Percentiles rank a stretch among this genome's conserved stretches.
Evolutionary conservation across 2,113 vertebrate species (phyloP).

Genomic region (Rhegmatorhina hoffmannsi): DNA sequence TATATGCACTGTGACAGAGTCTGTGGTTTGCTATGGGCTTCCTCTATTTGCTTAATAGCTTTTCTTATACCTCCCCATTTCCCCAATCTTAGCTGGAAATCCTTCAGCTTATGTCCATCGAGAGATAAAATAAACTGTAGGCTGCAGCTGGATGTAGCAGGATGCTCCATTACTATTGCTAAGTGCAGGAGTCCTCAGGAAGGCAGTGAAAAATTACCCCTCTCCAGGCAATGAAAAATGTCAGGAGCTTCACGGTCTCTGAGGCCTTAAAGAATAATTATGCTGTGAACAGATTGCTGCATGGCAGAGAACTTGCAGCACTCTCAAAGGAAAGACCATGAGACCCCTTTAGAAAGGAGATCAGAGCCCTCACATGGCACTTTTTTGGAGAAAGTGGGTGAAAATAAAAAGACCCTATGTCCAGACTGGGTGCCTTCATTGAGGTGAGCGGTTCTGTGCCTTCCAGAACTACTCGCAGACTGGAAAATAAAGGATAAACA

Average conservation of each 20-base stretch:
- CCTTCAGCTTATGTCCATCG: background rate
- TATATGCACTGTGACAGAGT: background rate
- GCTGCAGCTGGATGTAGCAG: background rate
- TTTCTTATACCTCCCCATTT: background rate
- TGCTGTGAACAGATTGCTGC: background rate
- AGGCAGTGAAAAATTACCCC: constrained; percentile 55
- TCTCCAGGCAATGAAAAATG: constrained; percentile 38
- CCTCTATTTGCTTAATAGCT: background rate
- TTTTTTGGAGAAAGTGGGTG: background rate
- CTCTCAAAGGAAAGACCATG: background rate
- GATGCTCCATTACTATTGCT: background rate
- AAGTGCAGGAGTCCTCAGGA: constrained; percentile 17
- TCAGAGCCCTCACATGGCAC: background rate
- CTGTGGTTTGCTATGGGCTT: background rate
- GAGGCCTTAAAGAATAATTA: constrained; percentile 34
- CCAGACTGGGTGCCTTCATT: background rate
- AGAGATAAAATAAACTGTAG: constrained; percentile 20
- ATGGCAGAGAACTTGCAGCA: accelerated
- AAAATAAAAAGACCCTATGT: background rate
- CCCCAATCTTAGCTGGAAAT: background rate
- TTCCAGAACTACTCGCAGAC: background rate
- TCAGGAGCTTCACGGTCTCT: background rate
- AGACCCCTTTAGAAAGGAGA: background rate
- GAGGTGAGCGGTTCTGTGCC: background rate
- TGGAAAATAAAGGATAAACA: background rate